These are phyloP conservation scores for Penaeus vannamei DNA, from an alignment of 1,140 invertebrate species.

Conservation along the genomic window DNA sequence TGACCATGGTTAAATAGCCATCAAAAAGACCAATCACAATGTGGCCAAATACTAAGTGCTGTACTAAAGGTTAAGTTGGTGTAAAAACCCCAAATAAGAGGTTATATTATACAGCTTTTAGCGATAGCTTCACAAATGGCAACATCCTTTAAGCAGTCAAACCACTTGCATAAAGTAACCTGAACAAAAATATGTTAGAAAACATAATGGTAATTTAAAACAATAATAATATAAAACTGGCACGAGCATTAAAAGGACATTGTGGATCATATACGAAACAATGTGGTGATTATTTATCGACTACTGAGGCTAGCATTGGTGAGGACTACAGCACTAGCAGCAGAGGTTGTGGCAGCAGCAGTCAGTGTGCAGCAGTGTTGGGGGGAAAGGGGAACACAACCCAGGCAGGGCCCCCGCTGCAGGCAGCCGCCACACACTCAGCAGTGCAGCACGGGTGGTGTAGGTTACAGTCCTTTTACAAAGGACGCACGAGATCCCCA, in stretches of 20 bases:
- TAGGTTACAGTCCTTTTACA: constrained; percentile 43
- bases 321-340: constrained; percentile 58
- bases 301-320: constrained; percentile 46
- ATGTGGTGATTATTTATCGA: constrained; percentile 16
- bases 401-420: constrained; percentile 43
- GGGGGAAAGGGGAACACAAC: constrained; percentile 40
- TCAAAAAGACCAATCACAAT: no score
- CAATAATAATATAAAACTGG: constrained; percentile 20
- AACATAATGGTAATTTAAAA: neutral
- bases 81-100: no score
- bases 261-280: constrained; percentile 31
- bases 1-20: no score
- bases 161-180: constrained; percentile 47
- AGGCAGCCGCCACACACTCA: constrained; percentile 47
- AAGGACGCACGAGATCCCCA: constrained; percentile 45
- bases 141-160: constrained; percentile 44
- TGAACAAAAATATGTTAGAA: constrained; percentile 37
- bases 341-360: constrained; percentile 63
- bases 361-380: constrained; percentile 38
- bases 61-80: no score
- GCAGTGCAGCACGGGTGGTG: constrained; percentile 38
- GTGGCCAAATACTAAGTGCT: no score
- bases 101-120: no score
- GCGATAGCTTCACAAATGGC: no score
- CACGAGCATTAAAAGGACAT: constrained; percentile 37